Base-by-base conservation (phyloP, 2,888 invertebrate species). In the Ennomos erosarius region DNA sequence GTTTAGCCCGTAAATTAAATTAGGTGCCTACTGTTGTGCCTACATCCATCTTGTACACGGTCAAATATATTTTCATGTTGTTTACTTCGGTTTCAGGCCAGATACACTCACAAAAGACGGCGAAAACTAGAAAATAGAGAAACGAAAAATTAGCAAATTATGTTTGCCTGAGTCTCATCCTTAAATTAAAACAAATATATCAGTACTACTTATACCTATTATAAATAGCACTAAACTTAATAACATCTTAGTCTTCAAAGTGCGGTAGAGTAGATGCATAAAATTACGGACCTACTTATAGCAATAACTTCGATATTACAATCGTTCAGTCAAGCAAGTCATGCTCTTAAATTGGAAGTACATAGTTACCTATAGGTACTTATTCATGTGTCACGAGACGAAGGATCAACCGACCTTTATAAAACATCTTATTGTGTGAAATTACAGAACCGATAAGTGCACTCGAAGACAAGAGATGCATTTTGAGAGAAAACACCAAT, bases 401-500 rank as follows among this genome's bases (percentile, higher is more conserved):
- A 49, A 62, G 48, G 76, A 70, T 74, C 70, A 74, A 68, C 67
- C 48, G 72, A 74, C 73, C 73, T 71, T 71, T 65, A 76, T 77
- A 68, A 77, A 70, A 71, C 69, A 70, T 61, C 66, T 68, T 78
- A 74, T 74, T 76, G 74, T 79, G 69, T 73, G 67, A 70, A 73
- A 74, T 73, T 66, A 74, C 68, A 76, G 72, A 71, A 69, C 40
- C 71, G 73, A 73, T 73, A 78, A 76, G 73, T 71, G 72, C 70
- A 70, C 64, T 62, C 68, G 66, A 74, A 78, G 78, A 82, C 80
- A 83, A 81, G 73, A 74, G 75, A 67, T 67, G 65, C 77, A 72
- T 79, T 79, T 80, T 79, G 74, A 74, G 74, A 72, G 78, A 78
- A 71, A 74, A 82, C 78, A 76, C 74, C 70, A 75, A 75, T 76